A percentile compares a stretch with the other conserved stretches of the same genome.
Evolutionary conservation across 1,140 invertebrate species (phyloP).

Genomic region (Macrobrachium rosenbergii): DNA sequence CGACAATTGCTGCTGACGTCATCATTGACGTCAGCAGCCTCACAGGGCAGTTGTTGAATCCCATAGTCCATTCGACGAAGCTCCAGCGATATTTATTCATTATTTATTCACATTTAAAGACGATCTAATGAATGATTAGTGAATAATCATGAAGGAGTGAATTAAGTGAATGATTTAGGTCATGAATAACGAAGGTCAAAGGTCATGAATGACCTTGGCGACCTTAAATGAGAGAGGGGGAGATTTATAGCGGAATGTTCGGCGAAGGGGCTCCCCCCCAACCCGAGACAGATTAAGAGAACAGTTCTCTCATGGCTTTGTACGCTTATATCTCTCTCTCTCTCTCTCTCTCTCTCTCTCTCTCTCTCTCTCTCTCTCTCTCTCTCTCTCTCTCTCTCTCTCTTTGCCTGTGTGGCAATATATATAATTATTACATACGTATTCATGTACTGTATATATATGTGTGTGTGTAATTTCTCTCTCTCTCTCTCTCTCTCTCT

Average conservation of each 20-base stretch:
- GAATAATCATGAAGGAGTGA: too few relatives aligned
- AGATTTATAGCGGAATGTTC: background rate
- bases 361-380: conserved; percentile 29
- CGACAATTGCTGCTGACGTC: too few relatives aligned
- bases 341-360: conserved; percentile 31
- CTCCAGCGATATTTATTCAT: too few relatives aligned
- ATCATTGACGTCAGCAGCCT: too few relatives aligned
- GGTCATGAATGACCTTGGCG: too few relatives aligned
- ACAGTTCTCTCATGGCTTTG: background rate
- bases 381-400: conserved; percentile 33
- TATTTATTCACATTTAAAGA: too few relatives aligned
- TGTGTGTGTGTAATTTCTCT: background rate
- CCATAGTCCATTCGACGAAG: too few relatives aligned
- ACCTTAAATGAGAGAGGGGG: background rate
- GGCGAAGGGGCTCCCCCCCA: background rate
- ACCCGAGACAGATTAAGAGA: background rate
- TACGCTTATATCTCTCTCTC: background rate
- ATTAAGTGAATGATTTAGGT: too few relatives aligned
- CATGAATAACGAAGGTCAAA: too few relatives aligned
- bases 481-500: conserved; percentile 24
- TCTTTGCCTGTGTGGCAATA: conserved; percentile 4
- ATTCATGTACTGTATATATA: background rate
- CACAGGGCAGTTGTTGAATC: too few relatives aligned
- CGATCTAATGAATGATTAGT: too few relatives aligned
- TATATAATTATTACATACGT: background rate